A percentile compares a stretch with the other conserved stretches of the same genome.
Conservation (phyloP, 2,797 vertebrate genomes). For the Labeo calbasu region DNA sequence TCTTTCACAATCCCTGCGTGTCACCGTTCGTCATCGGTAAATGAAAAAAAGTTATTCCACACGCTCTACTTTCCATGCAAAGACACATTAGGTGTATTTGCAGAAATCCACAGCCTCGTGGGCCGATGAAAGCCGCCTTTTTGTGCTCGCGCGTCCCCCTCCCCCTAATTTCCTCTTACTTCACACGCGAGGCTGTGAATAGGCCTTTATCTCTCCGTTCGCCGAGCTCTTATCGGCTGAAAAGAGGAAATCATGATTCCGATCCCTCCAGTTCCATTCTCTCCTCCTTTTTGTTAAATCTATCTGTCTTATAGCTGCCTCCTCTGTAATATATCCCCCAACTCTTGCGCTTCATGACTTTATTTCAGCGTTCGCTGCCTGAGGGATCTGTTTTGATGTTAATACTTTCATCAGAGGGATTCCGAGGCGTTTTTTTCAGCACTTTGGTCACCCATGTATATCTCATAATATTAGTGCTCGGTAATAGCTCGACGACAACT, state of each 20-base stretch:
- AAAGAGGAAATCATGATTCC: constrained; percentile 65
- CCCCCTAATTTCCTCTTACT: constrained; percentile 57
- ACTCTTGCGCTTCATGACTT: constrained; percentile 45
- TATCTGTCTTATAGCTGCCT: constrained; percentile 53
- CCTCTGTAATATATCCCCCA: constrained; percentile 42
- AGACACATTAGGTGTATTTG: constrained; percentile 61
- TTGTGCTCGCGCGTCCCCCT: constrained; percentile 51
- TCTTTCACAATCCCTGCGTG: constrained; percentile 24
- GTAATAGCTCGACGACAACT: constrained; percentile 16
- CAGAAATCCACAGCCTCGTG: constrained; percentile 58
- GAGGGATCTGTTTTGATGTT: constrained; percentile 50
- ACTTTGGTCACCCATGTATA: constrained; percentile 41
- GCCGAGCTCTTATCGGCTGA: constrained; percentile 68
- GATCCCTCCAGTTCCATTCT: constrained; percentile 49
- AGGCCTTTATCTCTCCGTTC: constrained; percentile 70
- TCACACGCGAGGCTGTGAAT: constrained; percentile 65
- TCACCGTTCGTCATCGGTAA: constrained; percentile 50
- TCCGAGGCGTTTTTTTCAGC: constrained; percentile 33
- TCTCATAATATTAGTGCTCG: constrained; percentile 27
- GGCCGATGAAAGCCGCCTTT: constrained; percentile 66
- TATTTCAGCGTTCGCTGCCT: constrained; percentile 41
- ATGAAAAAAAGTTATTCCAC: constrained; percentile 50
- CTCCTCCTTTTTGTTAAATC: constrained; percentile 49
- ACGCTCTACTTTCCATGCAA: constrained; percentile 41
- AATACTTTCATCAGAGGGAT: constrained; percentile 54